phyloP scores from a whole-genome alignment of 2,113 vertebrate species.

The Vidua chalybeata region DNA sequence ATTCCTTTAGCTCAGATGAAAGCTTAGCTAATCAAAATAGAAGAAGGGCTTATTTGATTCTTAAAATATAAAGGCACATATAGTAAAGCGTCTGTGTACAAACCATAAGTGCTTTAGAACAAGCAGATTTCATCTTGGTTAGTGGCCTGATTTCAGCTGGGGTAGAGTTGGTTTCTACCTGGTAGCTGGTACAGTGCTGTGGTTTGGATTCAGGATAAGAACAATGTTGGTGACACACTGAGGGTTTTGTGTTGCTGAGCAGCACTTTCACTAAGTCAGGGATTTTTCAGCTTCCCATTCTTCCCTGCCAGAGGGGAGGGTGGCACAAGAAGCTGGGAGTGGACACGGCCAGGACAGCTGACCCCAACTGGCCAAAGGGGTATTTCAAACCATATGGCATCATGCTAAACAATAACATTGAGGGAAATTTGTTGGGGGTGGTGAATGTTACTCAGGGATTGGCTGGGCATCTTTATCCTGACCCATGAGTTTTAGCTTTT shows the following conservation, averaged over 20 bases:
- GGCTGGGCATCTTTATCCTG: not conserved
- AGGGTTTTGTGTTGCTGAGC: not conserved
- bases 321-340: not conserved
- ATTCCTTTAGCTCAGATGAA: not conserved
- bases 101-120: not conserved
- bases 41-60: not conserved
- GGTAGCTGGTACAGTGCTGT: not conserved
- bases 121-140: not conserved
- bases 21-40: not conserved
- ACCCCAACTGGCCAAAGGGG: not conserved
- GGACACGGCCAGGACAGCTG: not conserved
- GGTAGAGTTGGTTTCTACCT: not conserved
- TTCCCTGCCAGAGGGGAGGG: not conserved
- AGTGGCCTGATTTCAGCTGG: not conserved
- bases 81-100: not conserved
- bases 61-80: not conserved
- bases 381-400: not conserved
- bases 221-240: not conserved
- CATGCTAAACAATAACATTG: not conserved
- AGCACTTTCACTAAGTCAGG: not conserved
- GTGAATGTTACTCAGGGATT: not conserved
- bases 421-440: not conserved
- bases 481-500: not conserved
- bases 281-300: not conserved
- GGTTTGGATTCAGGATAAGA: not conserved